Percentiles rank a stretch among this genome's conserved stretches.
phyloP scores from a whole-genome alignment of 2,113 vertebrate species.

The Nyctibius bracteatus region DNA sequence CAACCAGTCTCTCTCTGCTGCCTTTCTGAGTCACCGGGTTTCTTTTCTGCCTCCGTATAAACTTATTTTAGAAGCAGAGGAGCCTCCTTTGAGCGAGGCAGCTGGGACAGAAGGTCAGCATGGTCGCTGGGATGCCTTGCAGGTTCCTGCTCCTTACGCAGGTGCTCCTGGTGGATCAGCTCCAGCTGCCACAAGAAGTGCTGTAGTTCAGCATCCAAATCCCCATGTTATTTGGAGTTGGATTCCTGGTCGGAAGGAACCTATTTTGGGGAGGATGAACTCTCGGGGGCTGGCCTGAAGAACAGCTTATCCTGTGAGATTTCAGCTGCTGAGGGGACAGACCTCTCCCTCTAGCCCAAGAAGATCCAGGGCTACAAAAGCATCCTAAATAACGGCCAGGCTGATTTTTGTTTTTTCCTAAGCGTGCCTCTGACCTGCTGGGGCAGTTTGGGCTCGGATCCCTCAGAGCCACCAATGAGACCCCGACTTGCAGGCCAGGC shows the following conservation, averaged over 20 bases:
- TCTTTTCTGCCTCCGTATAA: not conserved
- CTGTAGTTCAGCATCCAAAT: not conserved
- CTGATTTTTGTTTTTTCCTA: not conserved
- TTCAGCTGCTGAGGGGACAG: not conserved
- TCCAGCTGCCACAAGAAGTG: not conserved
- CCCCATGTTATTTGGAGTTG: not conserved
- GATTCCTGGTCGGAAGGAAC: not conserved
- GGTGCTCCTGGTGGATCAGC: not conserved
- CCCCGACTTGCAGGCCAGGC: not conserved
- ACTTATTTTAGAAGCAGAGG: not conserved
- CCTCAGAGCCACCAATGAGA: accelerated
- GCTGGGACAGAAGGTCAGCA: not conserved
- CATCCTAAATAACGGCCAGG: not conserved
- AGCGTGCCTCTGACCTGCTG: accelerated
- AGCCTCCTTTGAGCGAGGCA: not conserved
- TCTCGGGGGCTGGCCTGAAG: not conserved
- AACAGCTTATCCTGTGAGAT: not conserved
- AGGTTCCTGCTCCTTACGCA: not conserved
- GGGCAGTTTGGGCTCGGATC: not conserved
- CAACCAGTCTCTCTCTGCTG: not conserved
- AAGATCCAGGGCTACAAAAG: not conserved
- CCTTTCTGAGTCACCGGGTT: not conserved
- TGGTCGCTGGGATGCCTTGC: not conserved
- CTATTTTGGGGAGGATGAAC: not conserved
- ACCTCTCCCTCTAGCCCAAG: not conserved